These are phyloP conservation scores for Podarcis raffonei DNA, from an alignment of 2,113 vertebrate species.

Conservation along the genomic window DNA sequence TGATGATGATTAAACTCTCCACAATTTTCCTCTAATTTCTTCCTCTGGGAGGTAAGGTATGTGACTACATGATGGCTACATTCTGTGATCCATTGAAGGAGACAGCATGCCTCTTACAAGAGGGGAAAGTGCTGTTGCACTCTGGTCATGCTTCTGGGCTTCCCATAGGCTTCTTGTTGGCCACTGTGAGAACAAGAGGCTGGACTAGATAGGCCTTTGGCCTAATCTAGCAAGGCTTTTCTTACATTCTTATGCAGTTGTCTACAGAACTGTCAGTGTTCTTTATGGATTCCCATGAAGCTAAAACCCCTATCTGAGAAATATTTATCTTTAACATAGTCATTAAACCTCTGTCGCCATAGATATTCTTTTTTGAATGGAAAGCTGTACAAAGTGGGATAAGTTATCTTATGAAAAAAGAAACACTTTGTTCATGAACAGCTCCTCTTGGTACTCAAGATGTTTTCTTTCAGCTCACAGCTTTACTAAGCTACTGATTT, in stretches of 20 bases:
- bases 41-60: neutral
- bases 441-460: conserved; percentile 18
- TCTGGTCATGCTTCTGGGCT: no score
- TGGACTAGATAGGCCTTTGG: no score
- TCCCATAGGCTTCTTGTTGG: no score
- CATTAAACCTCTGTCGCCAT: neutral
- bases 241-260: neutral
- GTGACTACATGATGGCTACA: neutral
- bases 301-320: conserved; percentile 10
- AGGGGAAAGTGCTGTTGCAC: no score
- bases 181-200: no score
- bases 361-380: neutral
- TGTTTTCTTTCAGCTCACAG: conserved; percentile 36
- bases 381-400: neutral
- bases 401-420: neutral
- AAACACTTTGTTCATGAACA: neutral
- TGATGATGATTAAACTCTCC: no score
- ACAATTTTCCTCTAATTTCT: neutral
- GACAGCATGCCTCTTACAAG: no score
- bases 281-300: neutral
- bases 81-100: no score
- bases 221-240: no score
- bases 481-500: conserved; percentile 21
- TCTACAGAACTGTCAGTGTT: neutral
- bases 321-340: neutral